A percentile compares a stretch with the other conserved stretches of the same genome.
Conservation (phyloP, 2,888 invertebrate species). For the Dioctria linearis region DNA sequence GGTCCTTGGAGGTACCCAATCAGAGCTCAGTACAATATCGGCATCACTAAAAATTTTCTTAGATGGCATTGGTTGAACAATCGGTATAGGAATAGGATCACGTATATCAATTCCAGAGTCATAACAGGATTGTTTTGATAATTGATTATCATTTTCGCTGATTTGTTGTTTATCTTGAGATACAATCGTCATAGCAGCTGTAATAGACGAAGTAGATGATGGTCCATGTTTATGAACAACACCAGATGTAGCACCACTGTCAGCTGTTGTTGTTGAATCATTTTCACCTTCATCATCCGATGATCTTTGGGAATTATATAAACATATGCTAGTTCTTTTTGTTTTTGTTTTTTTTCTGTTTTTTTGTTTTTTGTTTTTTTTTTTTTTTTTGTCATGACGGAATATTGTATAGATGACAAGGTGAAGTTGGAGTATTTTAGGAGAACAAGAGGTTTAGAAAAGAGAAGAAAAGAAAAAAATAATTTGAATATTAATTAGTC, state of each 20-base stretch:
- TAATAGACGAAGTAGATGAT: slow-evolving; percentile 11
- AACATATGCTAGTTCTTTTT: slow-evolving; percentile 68
- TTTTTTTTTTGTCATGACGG: slow-evolving; percentile 57
- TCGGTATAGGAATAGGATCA: slow-evolving; percentile 74
- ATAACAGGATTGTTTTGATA: slow-evolving; percentile 88
- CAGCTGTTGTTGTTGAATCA: slow-evolving; percentile 31
- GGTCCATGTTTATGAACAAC: not conserved
- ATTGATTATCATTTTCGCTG: slow-evolving; percentile 73
- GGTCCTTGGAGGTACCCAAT: slow-evolving; percentile 90
- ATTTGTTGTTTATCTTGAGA: slow-evolving; percentile 25
- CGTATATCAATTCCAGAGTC: slow-evolving; percentile 92
- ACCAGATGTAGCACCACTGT: slow-evolving; percentile 20
- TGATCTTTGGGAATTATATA: slow-evolving; percentile 71
- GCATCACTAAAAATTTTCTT: slow-evolving; percentile 84
- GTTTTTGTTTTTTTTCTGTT: no score
- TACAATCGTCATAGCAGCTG: slow-evolving; percentile 10
- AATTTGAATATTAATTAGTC: slow-evolving; percentile 54
- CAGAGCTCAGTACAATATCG: slow-evolving; percentile 88
- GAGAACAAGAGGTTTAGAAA: slow-evolving; percentile 14
- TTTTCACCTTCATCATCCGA: slow-evolving; percentile 70
- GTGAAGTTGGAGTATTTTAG: not conserved
- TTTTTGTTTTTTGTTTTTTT: no score
- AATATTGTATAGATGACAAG: not conserved
- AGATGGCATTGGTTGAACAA: slow-evolving; percentile 76
- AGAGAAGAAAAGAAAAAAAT: slow-evolving; percentile 35